Evolutionary conservation across 2,888 invertebrate genomes (phyloP).

Genomic region (Mythimna vitellina): DNA sequence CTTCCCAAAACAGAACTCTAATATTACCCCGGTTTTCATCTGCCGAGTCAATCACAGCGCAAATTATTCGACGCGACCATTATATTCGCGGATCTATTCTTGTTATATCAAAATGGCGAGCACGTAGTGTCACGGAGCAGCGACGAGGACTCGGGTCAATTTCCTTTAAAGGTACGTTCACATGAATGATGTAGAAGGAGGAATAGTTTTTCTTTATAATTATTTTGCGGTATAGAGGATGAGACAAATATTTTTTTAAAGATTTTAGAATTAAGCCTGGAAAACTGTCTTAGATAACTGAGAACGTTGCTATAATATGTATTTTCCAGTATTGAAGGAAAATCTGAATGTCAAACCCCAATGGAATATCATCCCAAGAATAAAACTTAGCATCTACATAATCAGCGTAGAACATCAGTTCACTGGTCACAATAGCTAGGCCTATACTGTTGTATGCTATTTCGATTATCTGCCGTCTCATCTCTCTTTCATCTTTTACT

Average conservation of each 20-base stretch:
- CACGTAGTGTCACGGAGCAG: constrained; percentile 73
- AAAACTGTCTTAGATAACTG: too few relatives aligned
- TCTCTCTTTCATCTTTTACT: too few relatives aligned
- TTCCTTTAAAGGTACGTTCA: constrained; percentile 72
- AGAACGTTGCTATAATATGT: too few relatives aligned
- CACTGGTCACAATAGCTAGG: too few relatives aligned
- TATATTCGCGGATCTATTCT: constrained; percentile 64
- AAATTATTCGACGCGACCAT: constrained; percentile 69
- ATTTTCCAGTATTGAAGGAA: too few relatives aligned
- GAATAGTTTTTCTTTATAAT: not conserved
- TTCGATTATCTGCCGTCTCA: too few relatives aligned
- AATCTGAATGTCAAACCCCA: too few relatives aligned
- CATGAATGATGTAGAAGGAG: constrained; percentile 27
- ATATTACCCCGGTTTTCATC: constrained; percentile 48
- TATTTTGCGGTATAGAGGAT: not conserved
- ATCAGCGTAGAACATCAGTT: too few relatives aligned
- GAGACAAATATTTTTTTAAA: not conserved
- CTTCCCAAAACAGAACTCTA: constrained; percentile 2
- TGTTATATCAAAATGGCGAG: constrained; percentile 69
- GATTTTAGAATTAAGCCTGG: too few relatives aligned
- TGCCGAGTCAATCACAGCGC: constrained; percentile 70
- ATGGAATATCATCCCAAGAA: too few relatives aligned
- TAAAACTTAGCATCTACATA: too few relatives aligned
- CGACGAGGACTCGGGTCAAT: constrained; percentile 77
- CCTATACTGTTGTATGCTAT: too few relatives aligned